These are phyloP conservation scores for Strigamia crassipes DNA, from an alignment of 2,888 invertebrate genomes.

Conservation along the genomic window DNA sequence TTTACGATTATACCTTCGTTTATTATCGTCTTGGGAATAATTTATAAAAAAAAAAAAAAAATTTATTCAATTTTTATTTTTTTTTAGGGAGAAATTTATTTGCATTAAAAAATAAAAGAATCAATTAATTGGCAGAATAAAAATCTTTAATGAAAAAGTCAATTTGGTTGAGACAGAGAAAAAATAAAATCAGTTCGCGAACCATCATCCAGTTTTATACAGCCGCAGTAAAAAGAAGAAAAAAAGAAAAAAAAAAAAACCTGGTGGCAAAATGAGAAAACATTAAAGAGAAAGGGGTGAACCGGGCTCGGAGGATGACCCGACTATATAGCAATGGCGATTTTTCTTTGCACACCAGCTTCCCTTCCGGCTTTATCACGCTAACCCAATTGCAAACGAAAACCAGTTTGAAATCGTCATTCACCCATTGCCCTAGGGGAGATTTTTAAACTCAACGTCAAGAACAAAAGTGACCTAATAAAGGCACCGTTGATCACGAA, in stretches of 20 bases:
- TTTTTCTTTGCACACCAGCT: slow-evolving; percentile 25
- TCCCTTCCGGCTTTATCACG: slow-evolving; percentile 42
- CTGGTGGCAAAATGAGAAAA: slow-evolving; percentile 19
- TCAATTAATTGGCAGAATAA: too few relatives aligned
- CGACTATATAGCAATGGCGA: slow-evolving; percentile 10
- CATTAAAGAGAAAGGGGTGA: slow-evolving; percentile 26
- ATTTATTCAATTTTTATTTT: too few relatives aligned
- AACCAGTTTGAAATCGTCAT: slow-evolving; percentile 42
- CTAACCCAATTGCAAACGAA: slow-evolving; percentile 35
- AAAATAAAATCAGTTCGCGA: too few relatives aligned
- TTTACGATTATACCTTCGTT: slow-evolving; percentile 11
- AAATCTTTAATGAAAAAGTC: too few relatives aligned
- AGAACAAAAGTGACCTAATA: slow-evolving; percentile 42
- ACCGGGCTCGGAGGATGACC: slow-evolving; percentile 26
- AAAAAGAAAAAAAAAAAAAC: too few relatives aligned
- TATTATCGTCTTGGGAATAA: slow-evolving; percentile 3
- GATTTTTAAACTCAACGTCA: slow-evolving; percentile 17
- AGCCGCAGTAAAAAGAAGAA: too few relatives aligned
- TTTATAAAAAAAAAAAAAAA: background rate
- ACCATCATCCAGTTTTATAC: too few relatives aligned
- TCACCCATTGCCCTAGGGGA: slow-evolving; percentile 32
- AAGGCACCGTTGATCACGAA: slow-evolving; percentile 28
- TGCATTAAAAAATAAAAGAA: too few relatives aligned
- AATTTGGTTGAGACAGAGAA: too few relatives aligned
- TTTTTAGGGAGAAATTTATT: too few relatives aligned